phyloP scores from a whole-genome alignment of 2,888 invertebrate genomes.

The Stenchaetothrips biformis region DNA sequence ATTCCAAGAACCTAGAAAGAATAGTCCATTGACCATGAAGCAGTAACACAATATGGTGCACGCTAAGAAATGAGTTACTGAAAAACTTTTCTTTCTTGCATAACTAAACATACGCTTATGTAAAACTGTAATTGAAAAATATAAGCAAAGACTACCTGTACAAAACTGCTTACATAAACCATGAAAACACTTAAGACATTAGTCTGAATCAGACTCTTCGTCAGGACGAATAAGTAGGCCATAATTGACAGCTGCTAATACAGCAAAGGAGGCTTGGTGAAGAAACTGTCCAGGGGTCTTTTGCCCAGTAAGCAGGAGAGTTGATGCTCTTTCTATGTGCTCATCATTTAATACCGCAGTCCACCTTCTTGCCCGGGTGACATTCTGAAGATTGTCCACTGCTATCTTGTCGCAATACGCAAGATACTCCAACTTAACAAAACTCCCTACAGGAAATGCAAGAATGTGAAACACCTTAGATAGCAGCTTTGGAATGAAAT shows the following conservation, averaged over 20 bases:
- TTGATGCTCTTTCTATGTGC: neutral
- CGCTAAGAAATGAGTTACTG: too few species aligned
- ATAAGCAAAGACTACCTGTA: too few species aligned
- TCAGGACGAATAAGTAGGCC: neutral
- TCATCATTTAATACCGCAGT: neutral
- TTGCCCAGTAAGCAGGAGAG: neutral
- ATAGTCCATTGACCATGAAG: too few species aligned
- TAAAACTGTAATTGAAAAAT: too few species aligned
- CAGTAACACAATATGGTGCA: too few species aligned
- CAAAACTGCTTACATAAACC: too few species aligned
- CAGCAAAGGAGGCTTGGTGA: neutral
- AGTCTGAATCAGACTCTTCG: too few species aligned
- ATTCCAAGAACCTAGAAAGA: too few species aligned
- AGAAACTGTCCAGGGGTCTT: neutral
- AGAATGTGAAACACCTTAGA: neutral
- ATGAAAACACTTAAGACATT: too few species aligned
- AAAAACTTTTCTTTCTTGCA: too few species aligned
- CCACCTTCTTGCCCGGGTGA: neutral
- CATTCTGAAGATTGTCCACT: neutral
- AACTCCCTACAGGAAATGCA: neutral
- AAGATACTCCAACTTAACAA: neutral
- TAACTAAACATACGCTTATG: too few species aligned
- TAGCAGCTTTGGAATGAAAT: neutral
- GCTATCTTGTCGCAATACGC: neutral
- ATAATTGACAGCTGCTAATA: neutral